These are phyloP conservation scores for Neria commutata DNA, from an alignment of 2,888 invertebrate species.

Conservation along the genomic window DNA sequence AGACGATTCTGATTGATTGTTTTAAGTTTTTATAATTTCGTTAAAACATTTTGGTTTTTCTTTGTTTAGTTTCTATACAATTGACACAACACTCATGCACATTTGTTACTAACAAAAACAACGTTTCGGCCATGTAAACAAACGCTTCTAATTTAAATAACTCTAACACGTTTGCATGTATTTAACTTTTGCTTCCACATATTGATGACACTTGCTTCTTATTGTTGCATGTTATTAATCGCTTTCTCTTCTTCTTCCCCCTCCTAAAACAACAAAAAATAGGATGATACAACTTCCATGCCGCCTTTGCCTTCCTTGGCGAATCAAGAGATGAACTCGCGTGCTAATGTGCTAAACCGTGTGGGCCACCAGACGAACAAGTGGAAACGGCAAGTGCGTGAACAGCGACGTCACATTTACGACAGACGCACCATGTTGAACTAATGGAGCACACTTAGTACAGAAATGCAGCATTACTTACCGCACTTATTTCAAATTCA, in stretches of 20 bases:
- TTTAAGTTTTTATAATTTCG: conserved; percentile 22
- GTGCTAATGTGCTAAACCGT: conserved; percentile 83
- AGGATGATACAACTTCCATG: conserved; percentile 67
- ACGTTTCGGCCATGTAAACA: too few species aligned
- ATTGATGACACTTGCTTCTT: too few species aligned
- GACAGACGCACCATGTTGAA: conserved; percentile 98
- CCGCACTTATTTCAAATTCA: background rate
- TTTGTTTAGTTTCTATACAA: conserved; percentile 5
- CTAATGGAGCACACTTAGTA: conserved; percentile 67
- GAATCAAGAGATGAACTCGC: conserved; percentile 78
- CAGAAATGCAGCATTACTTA: too few species aligned
- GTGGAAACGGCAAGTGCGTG: conserved; percentile 94
- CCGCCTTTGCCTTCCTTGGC: conserved; percentile 60
- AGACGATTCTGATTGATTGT: conserved; percentile 42
- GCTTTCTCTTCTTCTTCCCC: conserved; percentile 27
- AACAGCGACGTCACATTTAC: conserved; percentile 86
- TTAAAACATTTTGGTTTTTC: background rate
- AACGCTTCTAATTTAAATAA: conserved; percentile 15
- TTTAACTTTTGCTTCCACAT: too few species aligned
- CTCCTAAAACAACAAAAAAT: too few species aligned
- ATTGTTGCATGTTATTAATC: conserved; percentile 23
- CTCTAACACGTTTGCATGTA: conserved; percentile 24
- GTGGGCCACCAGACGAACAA: conserved; percentile 96
- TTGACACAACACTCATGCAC: background rate
- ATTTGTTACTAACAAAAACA: too few species aligned